These are phyloP conservation scores for Agriotes lineatus DNA, from an alignment of 2,888 invertebrate genomes.

Conservation along the genomic window DNA sequence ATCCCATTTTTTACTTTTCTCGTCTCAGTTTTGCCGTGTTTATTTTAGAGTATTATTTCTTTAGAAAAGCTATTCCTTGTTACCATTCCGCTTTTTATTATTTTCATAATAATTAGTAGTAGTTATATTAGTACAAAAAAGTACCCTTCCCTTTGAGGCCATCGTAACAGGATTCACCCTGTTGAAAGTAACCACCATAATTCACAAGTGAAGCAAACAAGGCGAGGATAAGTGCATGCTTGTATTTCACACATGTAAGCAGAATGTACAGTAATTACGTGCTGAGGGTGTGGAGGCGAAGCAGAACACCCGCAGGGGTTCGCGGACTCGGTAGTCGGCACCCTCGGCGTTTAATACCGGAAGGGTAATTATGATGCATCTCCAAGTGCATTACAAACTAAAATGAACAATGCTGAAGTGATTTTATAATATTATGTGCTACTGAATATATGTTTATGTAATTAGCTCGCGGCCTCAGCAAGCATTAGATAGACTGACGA, in stretches of 20 bases:
- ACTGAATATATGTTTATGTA: slow-evolving; percentile 15
- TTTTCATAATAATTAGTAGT: too few relatives aligned
- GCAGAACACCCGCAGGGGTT: slow-evolving; percentile 11
- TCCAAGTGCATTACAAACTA: slow-evolving; percentile 20
- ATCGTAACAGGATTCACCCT: too few relatives aligned
- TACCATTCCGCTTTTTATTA: too few relatives aligned
- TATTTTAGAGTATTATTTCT: too few relatives aligned
- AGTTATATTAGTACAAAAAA: too few relatives aligned
- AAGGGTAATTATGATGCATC: slow-evolving; percentile 27
- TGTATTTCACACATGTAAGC: slow-evolving; percentile 20
- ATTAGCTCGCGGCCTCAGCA: slow-evolving; percentile 1
- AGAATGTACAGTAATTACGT: slow-evolving; percentile 21
- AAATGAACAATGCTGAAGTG: slow-evolving; percentile 11
- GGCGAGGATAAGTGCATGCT: slow-evolving; percentile 16
- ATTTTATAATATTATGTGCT: slow-evolving; percentile 13
- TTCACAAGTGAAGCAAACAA: slow-evolving; percentile 3
- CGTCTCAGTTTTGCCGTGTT: too few relatives aligned
- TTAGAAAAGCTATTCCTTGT: too few relatives aligned
- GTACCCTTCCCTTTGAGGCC: too few relatives aligned
- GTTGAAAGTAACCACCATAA: neutral
- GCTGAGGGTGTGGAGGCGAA: slow-evolving; percentile 8
- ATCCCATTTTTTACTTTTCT: too few relatives aligned
- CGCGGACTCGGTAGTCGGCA: slow-evolving; percentile 18
- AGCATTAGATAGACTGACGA: neutral
- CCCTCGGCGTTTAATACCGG: slow-evolving; percentile 21